Evolutionary conservation across 2,797 vertebrate genomes (phyloP).

Genomic region (Fistularia tabacaria): DNA sequence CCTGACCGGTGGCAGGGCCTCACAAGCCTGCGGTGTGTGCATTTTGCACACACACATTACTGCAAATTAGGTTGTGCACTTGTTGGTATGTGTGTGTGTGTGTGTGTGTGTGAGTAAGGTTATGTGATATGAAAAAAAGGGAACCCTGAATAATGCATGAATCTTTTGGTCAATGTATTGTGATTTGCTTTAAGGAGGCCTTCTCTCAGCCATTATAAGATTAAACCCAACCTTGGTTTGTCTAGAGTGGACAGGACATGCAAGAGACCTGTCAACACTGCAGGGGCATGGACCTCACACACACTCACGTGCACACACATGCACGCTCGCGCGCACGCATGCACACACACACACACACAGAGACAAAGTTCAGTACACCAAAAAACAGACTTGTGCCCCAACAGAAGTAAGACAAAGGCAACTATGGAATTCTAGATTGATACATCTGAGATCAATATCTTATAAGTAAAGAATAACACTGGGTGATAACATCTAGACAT

Average conservation of each 20-base stretch:
- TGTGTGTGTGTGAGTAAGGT: slow-evolving; percentile 37
- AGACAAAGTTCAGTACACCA: not conserved
- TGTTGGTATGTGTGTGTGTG: slow-evolving; percentile 30
- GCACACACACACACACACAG: not conserved
- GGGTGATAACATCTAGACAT: no score
- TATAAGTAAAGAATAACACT: no score
- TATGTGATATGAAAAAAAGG: slow-evolving; percentile 68
- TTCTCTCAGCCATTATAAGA: slow-evolving; percentile 77
- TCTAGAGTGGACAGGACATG: slow-evolving; percentile 64
- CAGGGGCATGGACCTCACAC: slow-evolving; percentile 45
- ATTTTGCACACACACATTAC: slow-evolving; percentile 28
- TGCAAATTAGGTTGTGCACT: slow-evolving; percentile 39
- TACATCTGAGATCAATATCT: no score
- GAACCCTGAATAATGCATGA: slow-evolving; percentile 78
- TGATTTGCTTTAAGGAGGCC: slow-evolving; percentile 77
- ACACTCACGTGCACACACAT: slow-evolving; percentile 11
- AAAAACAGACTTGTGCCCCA: no score
- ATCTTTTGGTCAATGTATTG: slow-evolving; percentile 76
- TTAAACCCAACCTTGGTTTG: slow-evolving; percentile 77
- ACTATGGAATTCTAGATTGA: no score
- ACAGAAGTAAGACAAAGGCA: not conserved
- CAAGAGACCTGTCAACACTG: slow-evolving; percentile 72
- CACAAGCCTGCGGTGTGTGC: slow-evolving; percentile 23
- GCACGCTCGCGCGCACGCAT: not conserved
- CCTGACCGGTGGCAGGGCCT: slow-evolving; percentile 17